A percentile compares a stretch with the other conserved stretches of the same genome.
These are phyloP conservation scores for Podilymbus podiceps DNA, from an alignment of 2,113 vertebrate genomes.

Conservation along the genomic window DNA sequence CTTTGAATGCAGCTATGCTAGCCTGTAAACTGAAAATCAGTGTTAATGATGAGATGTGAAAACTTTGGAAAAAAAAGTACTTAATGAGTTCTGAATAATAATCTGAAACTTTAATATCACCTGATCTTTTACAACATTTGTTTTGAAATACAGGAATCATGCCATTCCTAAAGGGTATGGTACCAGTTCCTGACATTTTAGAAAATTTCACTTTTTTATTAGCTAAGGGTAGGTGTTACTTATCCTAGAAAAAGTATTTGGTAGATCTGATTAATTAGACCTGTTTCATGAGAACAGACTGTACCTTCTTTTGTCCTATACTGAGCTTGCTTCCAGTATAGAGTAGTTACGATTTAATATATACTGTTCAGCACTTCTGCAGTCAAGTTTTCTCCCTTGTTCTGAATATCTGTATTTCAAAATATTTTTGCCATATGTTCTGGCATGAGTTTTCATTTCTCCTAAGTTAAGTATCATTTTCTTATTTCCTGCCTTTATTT, in stretches of 20 bases:
- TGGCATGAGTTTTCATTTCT: conserved; percentile 14
- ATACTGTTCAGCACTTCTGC: neutral
- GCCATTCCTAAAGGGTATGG: neutral
- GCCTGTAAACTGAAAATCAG: neutral
- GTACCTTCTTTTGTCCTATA: neutral
- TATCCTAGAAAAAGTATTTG: neutral
- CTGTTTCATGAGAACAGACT: neutral
- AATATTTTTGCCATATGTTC: conserved; percentile 14
- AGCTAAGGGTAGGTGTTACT: neutral
- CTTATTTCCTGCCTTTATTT: conserved; percentile 25
- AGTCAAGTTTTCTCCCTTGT: neutral
- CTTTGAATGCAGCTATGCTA: neutral
- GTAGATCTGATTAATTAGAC: neutral
- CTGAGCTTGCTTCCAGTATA: neutral
- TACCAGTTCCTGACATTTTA: neutral
- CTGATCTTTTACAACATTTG: neutral
- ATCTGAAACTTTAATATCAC: neutral
- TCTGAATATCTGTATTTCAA: conserved; percentile 10
- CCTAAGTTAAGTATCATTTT: neutral
- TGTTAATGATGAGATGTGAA: neutral
- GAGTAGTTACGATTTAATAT: neutral
- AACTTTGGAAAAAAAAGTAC: neutral
- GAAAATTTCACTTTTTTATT: neutral
- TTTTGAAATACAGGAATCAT: neutral
- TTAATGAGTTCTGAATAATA: neutral